Conservation (phyloP, 2,888 invertebrate species). For the Drosophila percnosoma region DNA sequence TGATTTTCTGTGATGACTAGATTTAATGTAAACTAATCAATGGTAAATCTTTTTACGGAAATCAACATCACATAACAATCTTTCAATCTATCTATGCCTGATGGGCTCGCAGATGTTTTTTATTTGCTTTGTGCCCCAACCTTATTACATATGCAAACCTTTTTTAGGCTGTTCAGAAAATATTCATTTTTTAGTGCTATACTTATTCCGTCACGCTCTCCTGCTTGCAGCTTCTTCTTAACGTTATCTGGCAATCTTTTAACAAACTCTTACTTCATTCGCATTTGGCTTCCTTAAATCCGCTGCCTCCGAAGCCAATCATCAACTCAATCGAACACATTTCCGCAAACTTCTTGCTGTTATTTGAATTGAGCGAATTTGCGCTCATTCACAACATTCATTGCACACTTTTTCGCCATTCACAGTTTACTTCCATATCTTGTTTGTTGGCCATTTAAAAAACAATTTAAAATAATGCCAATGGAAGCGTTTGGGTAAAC, state of each 20-base stretch:
- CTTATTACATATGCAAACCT: constrained; percentile 15
- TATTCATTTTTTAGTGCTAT: constrained; percentile 1
- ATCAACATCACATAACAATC: constrained; percentile 9
- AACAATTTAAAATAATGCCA: constrained; percentile 61
- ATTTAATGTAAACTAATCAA: constrained; percentile 1
- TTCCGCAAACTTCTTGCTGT: constrained; percentile 31
- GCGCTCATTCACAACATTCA: background rate
- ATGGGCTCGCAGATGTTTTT: background rate
- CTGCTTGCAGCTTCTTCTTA: background rate
- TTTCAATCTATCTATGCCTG: constrained; percentile 7
- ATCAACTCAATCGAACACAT: constrained; percentile 32
- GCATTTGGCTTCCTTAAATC: background rate
- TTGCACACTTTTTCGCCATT: constrained; percentile 3
- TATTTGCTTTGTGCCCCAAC: background rate
- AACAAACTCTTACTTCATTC: constrained; percentile 5
- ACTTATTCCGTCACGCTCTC: background rate
- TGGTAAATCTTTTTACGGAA: constrained; percentile 4
- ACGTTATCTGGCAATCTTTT: constrained; percentile 11
- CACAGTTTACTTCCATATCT: constrained; percentile 23
- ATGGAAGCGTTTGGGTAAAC: constrained; percentile 40
- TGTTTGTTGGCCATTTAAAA: constrained; percentile 60
- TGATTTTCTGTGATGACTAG: constrained; percentile 1
- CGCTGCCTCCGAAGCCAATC: constrained; percentile 6
- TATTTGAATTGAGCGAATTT: constrained; percentile 3
- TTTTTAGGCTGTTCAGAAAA: background rate